Conservation (phyloP, 2,888 invertebrate genomes). For the Lochmaea capreae region DNA sequence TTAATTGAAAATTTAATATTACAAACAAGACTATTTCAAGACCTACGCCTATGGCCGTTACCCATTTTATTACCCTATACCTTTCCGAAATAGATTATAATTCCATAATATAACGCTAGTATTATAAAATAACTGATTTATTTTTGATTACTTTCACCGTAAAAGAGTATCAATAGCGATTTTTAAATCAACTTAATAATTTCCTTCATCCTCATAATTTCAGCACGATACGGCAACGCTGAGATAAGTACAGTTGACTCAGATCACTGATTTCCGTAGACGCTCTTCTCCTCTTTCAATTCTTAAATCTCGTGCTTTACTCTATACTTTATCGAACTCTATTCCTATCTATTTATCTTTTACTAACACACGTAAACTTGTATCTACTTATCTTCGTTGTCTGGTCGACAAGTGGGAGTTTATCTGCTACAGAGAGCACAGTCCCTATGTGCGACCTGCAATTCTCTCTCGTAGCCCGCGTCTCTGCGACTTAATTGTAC, state of each 20-base stretch:
- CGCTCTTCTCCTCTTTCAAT: constrained; percentile 23
- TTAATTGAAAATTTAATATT: too few species aligned
- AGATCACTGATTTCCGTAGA: constrained; percentile 38
- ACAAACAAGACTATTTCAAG: too few species aligned
- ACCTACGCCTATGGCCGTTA: too few species aligned
- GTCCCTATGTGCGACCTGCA: constrained; percentile 13
- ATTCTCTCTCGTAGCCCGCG: constrained; percentile 1
- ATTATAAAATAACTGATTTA: too few species aligned
- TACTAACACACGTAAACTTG: too few species aligned
- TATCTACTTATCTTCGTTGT: constrained; percentile 1
- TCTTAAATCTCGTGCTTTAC: constrained; percentile 13
- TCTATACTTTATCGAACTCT: constrained; percentile 5
- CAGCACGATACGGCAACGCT: constrained; percentile 14
- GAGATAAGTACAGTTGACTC: constrained; percentile 34
- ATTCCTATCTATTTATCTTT: background rate
- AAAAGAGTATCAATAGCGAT: too few species aligned
- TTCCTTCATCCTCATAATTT: background rate
- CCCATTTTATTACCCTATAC: too few species aligned
- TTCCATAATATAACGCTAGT: too few species aligned
- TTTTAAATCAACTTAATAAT: background rate
- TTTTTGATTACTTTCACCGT: background rate
- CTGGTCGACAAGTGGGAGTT: constrained; percentile 8
- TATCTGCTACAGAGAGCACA: constrained; percentile 7
- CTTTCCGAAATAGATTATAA: too few species aligned
- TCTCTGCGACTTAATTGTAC: background rate